Percentiles rank a stretch among this genome's conserved stretches.
phyloP scores from a whole-genome alignment of 2,113 vertebrate genomes.

The Montifringilla adamsi region DNA sequence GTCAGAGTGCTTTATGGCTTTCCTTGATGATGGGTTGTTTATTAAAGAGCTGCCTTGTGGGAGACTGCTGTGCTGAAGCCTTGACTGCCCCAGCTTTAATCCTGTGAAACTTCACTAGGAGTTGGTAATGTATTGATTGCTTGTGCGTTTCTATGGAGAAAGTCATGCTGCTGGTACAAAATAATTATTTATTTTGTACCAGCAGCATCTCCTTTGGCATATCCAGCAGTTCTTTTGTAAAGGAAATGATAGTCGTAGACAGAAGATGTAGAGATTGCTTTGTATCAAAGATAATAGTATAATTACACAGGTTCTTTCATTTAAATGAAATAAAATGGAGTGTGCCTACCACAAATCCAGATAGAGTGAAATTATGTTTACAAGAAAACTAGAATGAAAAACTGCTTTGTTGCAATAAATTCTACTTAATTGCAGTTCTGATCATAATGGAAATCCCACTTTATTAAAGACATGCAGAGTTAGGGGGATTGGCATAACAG shows the following conservation, averaged over 20 bases:
- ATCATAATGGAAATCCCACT: not conserved
- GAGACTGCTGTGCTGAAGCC: conserved; percentile 71
- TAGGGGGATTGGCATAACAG: not conserved
- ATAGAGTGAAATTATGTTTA: not conserved
- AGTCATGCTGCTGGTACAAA: not conserved
- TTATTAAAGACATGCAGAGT: not conserved
- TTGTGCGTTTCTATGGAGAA: conserved; percentile 41
- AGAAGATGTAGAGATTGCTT: not conserved
- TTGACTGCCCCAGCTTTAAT: conserved; percentile 76
- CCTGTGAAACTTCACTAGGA: conserved; percentile 67
- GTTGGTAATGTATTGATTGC: conserved; percentile 59
- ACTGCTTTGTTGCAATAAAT: not conserved
- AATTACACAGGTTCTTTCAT: not conserved
- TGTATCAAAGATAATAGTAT: not conserved
- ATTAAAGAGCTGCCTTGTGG: conserved; percentile 76
- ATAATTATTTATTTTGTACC: not conserved
- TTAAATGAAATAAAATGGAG: not conserved
- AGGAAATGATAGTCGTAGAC: not conserved
- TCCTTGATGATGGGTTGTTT: conserved; percentile 69
- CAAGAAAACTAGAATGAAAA: not conserved
- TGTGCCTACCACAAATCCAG: not conserved
- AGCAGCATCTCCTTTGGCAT: not conserved
- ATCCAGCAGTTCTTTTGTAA: not conserved
- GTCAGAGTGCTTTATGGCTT: not conserved
- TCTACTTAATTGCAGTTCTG: not conserved